Conservation (phyloP, 2,113 vertebrate genomes). For the Cichladusa arquata region DNA sequence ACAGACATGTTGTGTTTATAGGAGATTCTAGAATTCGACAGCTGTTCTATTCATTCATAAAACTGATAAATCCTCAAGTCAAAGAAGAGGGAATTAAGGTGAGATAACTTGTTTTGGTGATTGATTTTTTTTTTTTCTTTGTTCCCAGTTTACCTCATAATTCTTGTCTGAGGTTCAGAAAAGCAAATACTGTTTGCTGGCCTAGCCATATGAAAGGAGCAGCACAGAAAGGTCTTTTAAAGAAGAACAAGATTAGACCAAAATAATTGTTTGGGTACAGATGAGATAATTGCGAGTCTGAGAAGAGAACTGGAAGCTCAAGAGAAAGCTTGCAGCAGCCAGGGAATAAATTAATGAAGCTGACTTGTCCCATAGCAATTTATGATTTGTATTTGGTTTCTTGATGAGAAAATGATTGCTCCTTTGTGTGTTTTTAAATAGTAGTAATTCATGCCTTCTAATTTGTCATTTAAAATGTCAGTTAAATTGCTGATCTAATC, state of each 20-base stretch:
- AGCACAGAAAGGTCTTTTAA: not conserved
- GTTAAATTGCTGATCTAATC: constrained; percentile 42
- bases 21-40: constrained; percentile 96
- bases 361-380: not conserved
- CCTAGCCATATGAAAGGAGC: not conserved
- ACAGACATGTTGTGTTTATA: constrained; percentile 87
- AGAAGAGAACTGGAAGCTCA: not conserved
- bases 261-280: not conserved
- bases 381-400: not conserved
- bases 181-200: not conserved
- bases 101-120: not conserved
- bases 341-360: not conserved
- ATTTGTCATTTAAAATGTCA: constrained; percentile 28
- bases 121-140: not conserved
- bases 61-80: constrained; percentile 85
- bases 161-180: not conserved
- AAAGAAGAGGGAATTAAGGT: constrained; percentile 93
- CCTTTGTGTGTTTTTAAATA: constrained; percentile 34
- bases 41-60: constrained; percentile 91
- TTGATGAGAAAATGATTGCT: constrained; percentile 16
- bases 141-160: not conserved
- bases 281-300: not conserved
- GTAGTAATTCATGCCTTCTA: not conserved
- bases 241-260: not conserved
- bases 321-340: not conserved